Base-by-base conservation (phyloP, 1,140 invertebrate genomes). In the Sinella curviseta region DNA sequence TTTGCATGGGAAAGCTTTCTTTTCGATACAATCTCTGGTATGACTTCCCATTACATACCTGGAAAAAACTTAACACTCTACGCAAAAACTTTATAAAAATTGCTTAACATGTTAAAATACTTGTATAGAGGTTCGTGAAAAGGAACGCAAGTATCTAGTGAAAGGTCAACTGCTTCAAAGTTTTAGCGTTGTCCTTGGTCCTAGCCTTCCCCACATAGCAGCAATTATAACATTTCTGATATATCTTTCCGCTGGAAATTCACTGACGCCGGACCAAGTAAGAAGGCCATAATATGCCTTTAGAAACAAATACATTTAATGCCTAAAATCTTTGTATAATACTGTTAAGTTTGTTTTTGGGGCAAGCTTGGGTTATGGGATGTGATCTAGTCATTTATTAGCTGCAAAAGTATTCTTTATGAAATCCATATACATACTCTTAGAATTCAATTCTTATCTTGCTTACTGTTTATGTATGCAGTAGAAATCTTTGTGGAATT, bases 1-100 rank as follows among this genome's bases (percentile, higher is more conserved):
- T 95, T 95, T 87, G 92, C 92, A 0, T 97, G 95, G 95, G 95
- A 96, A 86, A 91, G 93, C 84, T 89, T 92, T 54, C 95, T 96
- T 85, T 88, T 90, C 60, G 86, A 88, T 78, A 86, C 87, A 75
- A 87, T 92, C 54, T 82, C 86, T 83, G 87, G 90, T 90, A 85
- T 80, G 82, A 57, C 76, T 60, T 0, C 88, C 77, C 85, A 89
- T 24, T 87, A 90, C 73, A 39, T 81, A 28, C 24, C 14, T 39
- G n/a, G n/a, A n/a, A n/a, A n/a, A n/a, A n/a, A n/a, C n/a, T 80
- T 76, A 48, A 75, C 83, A 78, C 1, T 39, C 16, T 80, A 17
- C 67, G 33, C n/a, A 34, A 31, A 2, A 3, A 73, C 14, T 33
- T 33, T 73, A 14, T 65, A 39, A 28, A 67, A 34, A 31, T 55